These are phyloP conservation scores for Trichonephila clavipes DNA, from an alignment of 1,140 invertebrate genomes.

Conservation along the genomic window DNA sequence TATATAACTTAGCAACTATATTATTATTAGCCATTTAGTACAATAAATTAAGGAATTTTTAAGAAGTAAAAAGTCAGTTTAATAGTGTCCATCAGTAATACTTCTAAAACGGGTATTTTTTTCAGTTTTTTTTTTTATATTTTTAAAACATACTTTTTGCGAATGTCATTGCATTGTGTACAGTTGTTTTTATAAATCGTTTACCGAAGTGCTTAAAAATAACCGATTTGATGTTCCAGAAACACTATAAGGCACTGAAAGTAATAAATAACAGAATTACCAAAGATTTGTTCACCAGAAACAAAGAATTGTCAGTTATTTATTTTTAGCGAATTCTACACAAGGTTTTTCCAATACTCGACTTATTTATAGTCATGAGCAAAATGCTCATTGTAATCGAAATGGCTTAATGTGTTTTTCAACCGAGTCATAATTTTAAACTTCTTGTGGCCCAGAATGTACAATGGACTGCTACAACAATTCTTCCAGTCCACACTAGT, in stretches of 20 bases:
- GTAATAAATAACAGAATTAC: neutral
- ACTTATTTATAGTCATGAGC: conserved; percentile 56
- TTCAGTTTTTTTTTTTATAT: too few relatives aligned
- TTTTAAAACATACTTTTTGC: too few relatives aligned
- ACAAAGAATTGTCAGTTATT: neutral
- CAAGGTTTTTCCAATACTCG: neutral
- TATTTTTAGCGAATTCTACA: conserved; percentile 37
- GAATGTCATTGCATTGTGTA: too few relatives aligned
- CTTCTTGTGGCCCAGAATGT: conserved; percentile 31
- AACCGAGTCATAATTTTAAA: neutral
- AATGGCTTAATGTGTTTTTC: neutral
- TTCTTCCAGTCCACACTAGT: conserved; percentile 33
- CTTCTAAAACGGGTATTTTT: too few relatives aligned
- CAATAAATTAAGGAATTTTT: too few relatives aligned
- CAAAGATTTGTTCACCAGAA: neutral
- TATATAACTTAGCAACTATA: too few relatives aligned
- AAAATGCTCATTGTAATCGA: conserved; percentile 43
- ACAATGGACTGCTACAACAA: conserved; percentile 67
- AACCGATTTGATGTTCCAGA: neutral
- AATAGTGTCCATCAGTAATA: too few relatives aligned
- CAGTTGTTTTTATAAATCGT: neutral
- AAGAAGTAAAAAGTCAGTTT: too few relatives aligned
- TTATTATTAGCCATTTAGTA: too few relatives aligned
- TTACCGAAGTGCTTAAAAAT: neutral
- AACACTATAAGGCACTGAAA: neutral